A percentile compares a stretch with the other conserved stretches of the same genome.
These are phyloP conservation scores for Drosophila kikkawai DNA, from an alignment of 1,140 invertebrate genomes.

Conservation along the genomic window DNA sequence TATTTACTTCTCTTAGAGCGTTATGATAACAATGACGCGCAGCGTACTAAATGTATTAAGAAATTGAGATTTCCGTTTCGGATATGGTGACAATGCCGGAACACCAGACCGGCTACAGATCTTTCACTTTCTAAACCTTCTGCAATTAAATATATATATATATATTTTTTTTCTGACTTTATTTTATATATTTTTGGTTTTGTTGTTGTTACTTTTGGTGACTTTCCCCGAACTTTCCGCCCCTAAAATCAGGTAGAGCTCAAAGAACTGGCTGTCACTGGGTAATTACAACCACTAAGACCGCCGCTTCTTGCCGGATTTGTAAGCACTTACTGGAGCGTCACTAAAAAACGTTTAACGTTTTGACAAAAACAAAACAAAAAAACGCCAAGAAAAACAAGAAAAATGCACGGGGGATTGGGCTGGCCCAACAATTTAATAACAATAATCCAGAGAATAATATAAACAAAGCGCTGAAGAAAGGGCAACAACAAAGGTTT, in stretches of 20 bases:
- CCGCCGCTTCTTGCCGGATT: slow-evolving; percentile 34
- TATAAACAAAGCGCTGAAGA: slow-evolving; percentile 41
- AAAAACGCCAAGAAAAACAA: slow-evolving; percentile 17
- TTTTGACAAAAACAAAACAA: slow-evolving; percentile 51
- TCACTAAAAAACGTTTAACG: slow-evolving; percentile 74
- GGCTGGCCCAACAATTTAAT: slow-evolving; percentile 45
- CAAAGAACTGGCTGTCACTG: slow-evolving; percentile 29
- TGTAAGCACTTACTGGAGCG: slow-evolving; percentile 63
- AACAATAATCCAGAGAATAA: slow-evolving; percentile 61
- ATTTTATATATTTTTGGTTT: neutral
- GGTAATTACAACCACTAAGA: slow-evolving; percentile 49
- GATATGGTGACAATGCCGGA: slow-evolving; percentile 33
- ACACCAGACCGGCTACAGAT: slow-evolving; percentile 9
- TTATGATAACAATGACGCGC: neutral
- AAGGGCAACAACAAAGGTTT: slow-evolving; percentile 37
- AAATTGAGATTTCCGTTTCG: slow-evolving; percentile 21
- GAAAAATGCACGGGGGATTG: slow-evolving; percentile 6
- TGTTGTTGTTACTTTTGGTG: slow-evolving; percentile 23
- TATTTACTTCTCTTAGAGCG: too few relatives aligned
- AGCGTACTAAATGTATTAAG: slow-evolving; percentile 4
- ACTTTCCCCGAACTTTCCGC: slow-evolving; percentile 43
- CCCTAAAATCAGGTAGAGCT: slow-evolving; percentile 34
- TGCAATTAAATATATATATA: slow-evolving; percentile 41
- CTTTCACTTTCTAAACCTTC: slow-evolving; percentile 57
- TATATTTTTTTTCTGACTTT: neutral